A percentile compares a stretch with the other conserved stretches of the same genome.
These are phyloP conservation scores for Pangasius larnaudii DNA, from an alignment of 2,797 vertebrate genomes.

Conservation along the genomic window DNA sequence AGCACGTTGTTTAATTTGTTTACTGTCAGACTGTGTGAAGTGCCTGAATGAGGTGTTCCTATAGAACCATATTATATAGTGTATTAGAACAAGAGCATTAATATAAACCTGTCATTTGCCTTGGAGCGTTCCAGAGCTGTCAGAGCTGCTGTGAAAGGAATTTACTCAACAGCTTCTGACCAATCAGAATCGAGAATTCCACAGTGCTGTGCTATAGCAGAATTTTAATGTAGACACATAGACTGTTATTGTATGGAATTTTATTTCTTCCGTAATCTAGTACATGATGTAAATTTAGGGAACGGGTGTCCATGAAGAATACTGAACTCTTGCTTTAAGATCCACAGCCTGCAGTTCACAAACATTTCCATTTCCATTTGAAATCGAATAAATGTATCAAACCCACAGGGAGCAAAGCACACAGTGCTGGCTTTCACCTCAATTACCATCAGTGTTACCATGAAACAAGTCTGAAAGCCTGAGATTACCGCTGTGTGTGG, in stretches of 20 bases:
- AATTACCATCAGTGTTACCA: slow-evolving; percentile 4
- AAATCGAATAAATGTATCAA: not conserved
- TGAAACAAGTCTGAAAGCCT: slow-evolving; percentile 25
- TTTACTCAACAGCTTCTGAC: not conserved
- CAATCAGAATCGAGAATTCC: not conserved
- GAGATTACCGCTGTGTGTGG: not conserved
- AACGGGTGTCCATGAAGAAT: not conserved
- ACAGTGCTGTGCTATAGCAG: not conserved
- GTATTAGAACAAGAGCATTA: not conserved
- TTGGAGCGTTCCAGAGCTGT: not conserved
- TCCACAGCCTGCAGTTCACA: slow-evolving; percentile 17
- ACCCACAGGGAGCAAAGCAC: not conserved
- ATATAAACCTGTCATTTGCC: not conserved
- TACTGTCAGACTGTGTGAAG: not conserved
- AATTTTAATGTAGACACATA: not conserved
- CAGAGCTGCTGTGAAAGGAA: not conserved
- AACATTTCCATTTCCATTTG: slow-evolving; percentile 30
- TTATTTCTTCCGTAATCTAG: not conserved
- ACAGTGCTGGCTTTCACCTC: slow-evolving; percentile 25
- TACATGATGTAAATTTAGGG: not conserved
- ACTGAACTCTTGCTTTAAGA: slow-evolving; percentile 24
- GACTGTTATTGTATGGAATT: not conserved
- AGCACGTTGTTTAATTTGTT: too few relatives aligned
- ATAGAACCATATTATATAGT: not conserved
- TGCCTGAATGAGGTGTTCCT: not conserved